Conservation (phyloP, 1,140 invertebrate genomes). For the Patella vulgata region DNA sequence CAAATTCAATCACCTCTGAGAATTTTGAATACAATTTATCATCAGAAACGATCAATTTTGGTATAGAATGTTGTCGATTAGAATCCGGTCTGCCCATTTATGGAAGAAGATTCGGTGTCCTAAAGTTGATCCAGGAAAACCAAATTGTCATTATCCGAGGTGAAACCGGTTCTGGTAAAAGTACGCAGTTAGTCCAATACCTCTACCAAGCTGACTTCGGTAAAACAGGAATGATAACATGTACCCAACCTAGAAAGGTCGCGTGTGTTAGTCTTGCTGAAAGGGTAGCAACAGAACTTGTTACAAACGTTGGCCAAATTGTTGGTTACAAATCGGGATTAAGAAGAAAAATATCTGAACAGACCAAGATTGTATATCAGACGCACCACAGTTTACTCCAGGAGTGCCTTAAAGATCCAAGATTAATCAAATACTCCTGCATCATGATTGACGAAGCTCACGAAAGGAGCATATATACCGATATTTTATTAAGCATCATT, state of each 20-base stretch:
- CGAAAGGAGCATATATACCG: slow-evolving; percentile 94
- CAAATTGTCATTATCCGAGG: slow-evolving; percentile 86
- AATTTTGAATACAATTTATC: too few species aligned
- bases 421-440: slow-evolving; percentile 74
- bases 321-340: slow-evolving; percentile 73
- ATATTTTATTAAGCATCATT: slow-evolving; percentile 87
- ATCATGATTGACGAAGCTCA: slow-evolving; percentile 98
- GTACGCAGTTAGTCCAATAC: slow-evolving; percentile 62
- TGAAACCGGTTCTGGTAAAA: slow-evolving; percentile 91
- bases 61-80: slow-evolving; percentile 49
- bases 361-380: slow-evolving; percentile 92
- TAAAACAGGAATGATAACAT: slow-evolving; percentile 78
- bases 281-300: slow-evolving; percentile 56
- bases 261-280: slow-evolving; percentile 58
- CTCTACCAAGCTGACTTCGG: slow-evolving; percentile 64
- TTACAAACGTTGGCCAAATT: slow-evolving; percentile 43
- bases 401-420: slow-evolving; percentile 85
- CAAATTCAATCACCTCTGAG: too few species aligned
- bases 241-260: slow-evolving; percentile 67
- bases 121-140: slow-evolving; percentile 41
- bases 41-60: too few species aligned
- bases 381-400: slow-evolving; percentile 97
- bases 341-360: slow-evolving; percentile 73
- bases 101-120: slow-evolving; percentile 46
- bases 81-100: slow-evolving; percentile 54